Base-by-base conservation (phyloP, 2,113 vertebrate species). In the Castor canadensis region DNA sequence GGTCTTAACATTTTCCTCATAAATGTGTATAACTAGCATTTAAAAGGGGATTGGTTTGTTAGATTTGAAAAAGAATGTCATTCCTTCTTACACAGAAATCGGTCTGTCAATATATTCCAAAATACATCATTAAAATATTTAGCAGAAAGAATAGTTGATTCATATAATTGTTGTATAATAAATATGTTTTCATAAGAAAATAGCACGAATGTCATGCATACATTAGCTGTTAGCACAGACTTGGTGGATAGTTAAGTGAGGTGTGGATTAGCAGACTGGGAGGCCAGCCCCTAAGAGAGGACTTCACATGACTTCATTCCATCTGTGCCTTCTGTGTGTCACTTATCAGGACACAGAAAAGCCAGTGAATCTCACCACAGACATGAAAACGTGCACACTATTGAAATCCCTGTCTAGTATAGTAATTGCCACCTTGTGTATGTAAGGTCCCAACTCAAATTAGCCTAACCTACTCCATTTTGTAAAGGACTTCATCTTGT, bases 81-180 rank as follows among this genome's bases (percentile, higher is more conserved):
- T 73, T 93, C 30, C 28, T 56, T 69, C 26, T 47, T 79, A n/a
- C 32, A 32, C 7, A 79, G 47, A 93, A 64, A 67, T 72, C 52
- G 80, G 64, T n/a, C 6, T 60, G 4, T 28, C 38, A 71, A 12
- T 58, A n/a, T 43, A 83, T 81, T 56, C n/a, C 90, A 47, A 77
- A 92, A 69, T n/a, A 45, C 2, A 64, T 40, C 54, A 84, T 83
- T 64, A 47, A 87, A 92, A 81, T 66, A 93, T 40, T 66, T 88
- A 95, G 47, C 30, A 69, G 82, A 77, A 89, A 82, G 15, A n/a
- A 43, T 49, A 45, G 40, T n/a, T 52, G 49, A 12, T 54, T 9
- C 19, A 28, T 0, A 3, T 32, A 35, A 17, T 1, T 38, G 17
- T 4, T 40, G 40, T 11, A 35, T 22, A 92, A 45, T 10, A n/a